Evolutionary conservation across 30 jellyfish, hydroid and myxozoan genomes (phyloP).

Genomic region (Aurelia aurita): DNA sequence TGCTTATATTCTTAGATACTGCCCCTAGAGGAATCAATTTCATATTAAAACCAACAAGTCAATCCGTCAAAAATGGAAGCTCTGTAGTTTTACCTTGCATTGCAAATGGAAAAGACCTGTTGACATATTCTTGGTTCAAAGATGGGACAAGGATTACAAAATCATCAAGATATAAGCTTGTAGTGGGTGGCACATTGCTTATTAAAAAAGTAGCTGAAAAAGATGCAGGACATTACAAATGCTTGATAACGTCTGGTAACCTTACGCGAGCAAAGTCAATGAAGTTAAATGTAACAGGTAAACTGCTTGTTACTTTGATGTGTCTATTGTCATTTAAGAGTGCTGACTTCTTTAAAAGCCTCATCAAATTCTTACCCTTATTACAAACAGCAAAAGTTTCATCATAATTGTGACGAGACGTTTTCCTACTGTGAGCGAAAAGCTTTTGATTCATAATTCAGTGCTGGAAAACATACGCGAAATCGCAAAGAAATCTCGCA

Average conservation of each 20-base stretch:
- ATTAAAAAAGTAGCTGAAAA: conserved; percentile 28
- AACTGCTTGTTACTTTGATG: not conserved
- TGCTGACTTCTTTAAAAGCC: too few species aligned
- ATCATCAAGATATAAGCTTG: conserved; percentile 3
- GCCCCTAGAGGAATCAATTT: conserved; percentile 5
- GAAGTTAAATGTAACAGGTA: conserved; percentile 66
- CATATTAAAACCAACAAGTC: conserved; percentile 51
- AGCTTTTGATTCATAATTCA: too few species aligned
- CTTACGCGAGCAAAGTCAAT: conserved; percentile 15
- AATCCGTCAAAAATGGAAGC: conserved; percentile 39
- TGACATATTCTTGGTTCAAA: conserved; percentile 73
- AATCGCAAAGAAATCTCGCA: too few species aligned
- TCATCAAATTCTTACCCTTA: too few species aligned
- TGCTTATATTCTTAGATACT: conserved; percentile 1
- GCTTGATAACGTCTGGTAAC: conserved; percentile 50
- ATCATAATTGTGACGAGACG: too few species aligned
- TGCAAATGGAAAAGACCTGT: conserved; percentile 37
- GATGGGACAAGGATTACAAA: conserved; percentile 59
- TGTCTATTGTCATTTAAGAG: too few species aligned
- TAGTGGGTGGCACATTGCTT: conserved; percentile 54
- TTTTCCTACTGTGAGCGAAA: too few species aligned
- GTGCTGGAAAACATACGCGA: too few species aligned
- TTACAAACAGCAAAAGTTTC: too few species aligned
- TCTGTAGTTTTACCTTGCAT: conserved; percentile 60
- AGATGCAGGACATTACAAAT: conserved; percentile 80